Evolutionary conservation across 2,113 vertebrate species (phyloP).

Genomic region (Aspidoscelis tigris): DNA sequence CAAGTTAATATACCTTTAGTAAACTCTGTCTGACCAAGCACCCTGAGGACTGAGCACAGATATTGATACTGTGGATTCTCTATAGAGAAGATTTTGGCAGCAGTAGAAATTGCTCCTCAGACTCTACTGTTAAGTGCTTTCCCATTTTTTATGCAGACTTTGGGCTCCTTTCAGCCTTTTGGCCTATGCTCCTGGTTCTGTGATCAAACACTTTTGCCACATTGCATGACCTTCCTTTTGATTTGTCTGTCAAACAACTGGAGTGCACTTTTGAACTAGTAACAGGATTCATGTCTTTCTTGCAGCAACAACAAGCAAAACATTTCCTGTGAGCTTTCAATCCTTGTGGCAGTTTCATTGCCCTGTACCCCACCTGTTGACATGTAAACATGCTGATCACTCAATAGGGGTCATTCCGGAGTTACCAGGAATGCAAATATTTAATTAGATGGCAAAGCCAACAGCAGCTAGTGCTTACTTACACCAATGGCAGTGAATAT

Average conservation of each 20-base stretch:
- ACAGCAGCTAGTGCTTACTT: not conserved
- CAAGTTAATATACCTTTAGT: not conserved
- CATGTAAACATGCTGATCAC: constrained; percentile 9
- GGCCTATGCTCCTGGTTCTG: constrained; percentile 9
- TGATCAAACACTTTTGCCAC: constrained; percentile 25
- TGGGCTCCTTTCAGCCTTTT: not conserved
- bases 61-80: not conserved
- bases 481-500: not conserved
- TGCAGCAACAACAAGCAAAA: constrained; percentile 11
- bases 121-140: not conserved
- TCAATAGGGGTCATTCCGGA: not conserved
- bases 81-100: not conserved
- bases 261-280: not conserved
- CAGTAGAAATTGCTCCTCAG: not conserved
- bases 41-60: not conserved
- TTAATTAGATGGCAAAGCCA: constrained; percentile 1
- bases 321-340: constrained; percentile 14
- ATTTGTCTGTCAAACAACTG: constrained; percentile 7
- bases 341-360: not conserved
- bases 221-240: not conserved
- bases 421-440: constrained; percentile 17
- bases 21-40: not conserved
- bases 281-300: not conserved
- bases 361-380: constrained; percentile 5
- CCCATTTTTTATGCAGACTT: not conserved